phyloP scores from a whole-genome alignment of 2,888 invertebrate species.

The Phlogophora meticulosa region DNA sequence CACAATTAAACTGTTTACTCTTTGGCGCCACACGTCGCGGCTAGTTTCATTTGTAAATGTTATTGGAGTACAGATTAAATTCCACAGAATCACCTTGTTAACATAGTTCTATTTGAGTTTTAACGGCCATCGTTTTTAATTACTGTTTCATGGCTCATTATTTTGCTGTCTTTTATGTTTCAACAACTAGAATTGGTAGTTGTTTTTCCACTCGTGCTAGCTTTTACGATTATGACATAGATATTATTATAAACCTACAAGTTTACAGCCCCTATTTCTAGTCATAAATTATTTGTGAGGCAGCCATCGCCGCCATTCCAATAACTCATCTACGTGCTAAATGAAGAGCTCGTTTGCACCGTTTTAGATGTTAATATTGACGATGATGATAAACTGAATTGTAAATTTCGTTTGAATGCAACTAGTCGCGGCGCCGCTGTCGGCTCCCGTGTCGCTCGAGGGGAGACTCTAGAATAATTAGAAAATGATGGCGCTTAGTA shows the following conservation, averaged over 20 bases:
- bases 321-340: slow-evolving; percentile 60
- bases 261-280: slow-evolving; percentile 41
- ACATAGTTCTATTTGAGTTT: slow-evolving; percentile 71
- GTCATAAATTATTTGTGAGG: slow-evolving; percentile 49
- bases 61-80: slow-evolving; percentile 80
- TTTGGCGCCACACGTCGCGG: slow-evolving; percentile 85
- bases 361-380: slow-evolving; percentile 78
- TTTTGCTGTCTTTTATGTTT: slow-evolving; percentile 67
- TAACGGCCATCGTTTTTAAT: slow-evolving; percentile 70
- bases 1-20: slow-evolving; percentile 86
- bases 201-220: slow-evolving; percentile 51
- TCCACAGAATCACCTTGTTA: slow-evolving; percentile 76
- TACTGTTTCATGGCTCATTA: slow-evolving; percentile 75
- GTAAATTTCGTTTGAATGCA: slow-evolving; percentile 76
- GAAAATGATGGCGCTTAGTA: slow-evolving; percentile 71
- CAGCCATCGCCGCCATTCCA: slow-evolving; percentile 40
- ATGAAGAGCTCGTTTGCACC: slow-evolving; percentile 70
- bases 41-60: slow-evolving; percentile 82
- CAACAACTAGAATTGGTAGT: slow-evolving; percentile 60
- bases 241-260: slow-evolving; percentile 32
- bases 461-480: slow-evolving; percentile 66
- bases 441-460: slow-evolving; percentile 58
- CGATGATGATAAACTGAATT: slow-evolving; percentile 75
- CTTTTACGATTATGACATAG: slow-evolving; percentile 45
- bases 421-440: slow-evolving; percentile 68